Conservation (phyloP, 2,113 vertebrate species). For the Trachemys scripta region DNA sequence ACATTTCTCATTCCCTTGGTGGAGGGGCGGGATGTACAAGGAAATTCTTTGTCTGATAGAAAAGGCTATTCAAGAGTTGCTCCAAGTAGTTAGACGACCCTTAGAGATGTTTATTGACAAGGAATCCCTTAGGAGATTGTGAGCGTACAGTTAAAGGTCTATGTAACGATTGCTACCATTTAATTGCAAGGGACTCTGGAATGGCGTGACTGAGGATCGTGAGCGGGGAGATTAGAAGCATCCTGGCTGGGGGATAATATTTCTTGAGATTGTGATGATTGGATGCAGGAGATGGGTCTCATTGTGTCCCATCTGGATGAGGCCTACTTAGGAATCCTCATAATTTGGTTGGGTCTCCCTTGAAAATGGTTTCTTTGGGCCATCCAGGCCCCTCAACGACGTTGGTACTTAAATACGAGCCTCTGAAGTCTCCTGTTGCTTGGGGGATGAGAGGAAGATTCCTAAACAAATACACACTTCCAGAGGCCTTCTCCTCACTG, state of each 20-base stretch:
- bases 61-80: not conserved
- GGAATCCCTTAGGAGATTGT: not conserved
- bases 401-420: not conserved
- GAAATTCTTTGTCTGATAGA: accelerated
- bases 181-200: not conserved
- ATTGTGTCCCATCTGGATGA: not conserved
- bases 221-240: not conserved
- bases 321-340: not conserved
- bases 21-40: not conserved
- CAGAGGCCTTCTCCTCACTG: not conserved
- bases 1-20: not conserved
- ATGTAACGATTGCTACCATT: not conserved
- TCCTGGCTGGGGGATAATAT: not conserved
- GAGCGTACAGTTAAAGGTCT: not conserved
- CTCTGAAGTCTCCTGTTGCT: not conserved
- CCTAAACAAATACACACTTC: not conserved
- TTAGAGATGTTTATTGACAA: constrained; percentile 10
- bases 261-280: not conserved
- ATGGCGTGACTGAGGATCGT: not conserved
- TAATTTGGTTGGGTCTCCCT: not conserved
- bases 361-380: not conserved
- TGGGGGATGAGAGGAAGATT: not conserved
- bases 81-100: not conserved
- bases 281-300: not conserved
- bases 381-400: not conserved